Conservation (phyloP, 1,140 invertebrate species). For the Pteromalus puparum region DNA sequence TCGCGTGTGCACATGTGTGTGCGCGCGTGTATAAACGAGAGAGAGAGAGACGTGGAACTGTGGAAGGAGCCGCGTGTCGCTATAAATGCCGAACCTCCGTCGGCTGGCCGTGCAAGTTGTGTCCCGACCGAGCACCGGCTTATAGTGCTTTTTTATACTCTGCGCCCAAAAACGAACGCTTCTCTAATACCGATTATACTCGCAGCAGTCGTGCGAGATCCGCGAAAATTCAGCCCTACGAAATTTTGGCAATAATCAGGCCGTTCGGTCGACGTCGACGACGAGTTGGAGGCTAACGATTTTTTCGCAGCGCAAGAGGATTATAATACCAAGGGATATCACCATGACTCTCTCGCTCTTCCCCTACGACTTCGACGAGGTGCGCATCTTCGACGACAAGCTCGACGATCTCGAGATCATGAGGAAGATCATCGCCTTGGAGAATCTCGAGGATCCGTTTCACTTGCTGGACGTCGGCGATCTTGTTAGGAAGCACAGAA, state of each 20-base stretch:
- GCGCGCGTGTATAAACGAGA: too few species aligned
- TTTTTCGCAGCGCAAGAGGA: background rate
- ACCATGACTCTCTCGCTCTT: conserved; percentile 43
- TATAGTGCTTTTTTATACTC: conserved; percentile 9
- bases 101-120: conserved; percentile 11
- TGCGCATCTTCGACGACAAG: conserved; percentile 65
- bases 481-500: conserved; percentile 78
- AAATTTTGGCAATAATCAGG: background rate
- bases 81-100: conserved; percentile 33
- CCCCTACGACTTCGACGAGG: conserved; percentile 51
- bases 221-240: background rate
- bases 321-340: background rate
- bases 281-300: background rate
- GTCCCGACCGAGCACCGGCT: background rate
- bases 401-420: conserved; percentile 63
- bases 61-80: background rate
- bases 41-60: background rate
- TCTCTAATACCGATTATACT: too few species aligned
- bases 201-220: too few species aligned
- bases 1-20: background rate
- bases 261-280: conserved; percentile 10
- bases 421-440: conserved; percentile 61
- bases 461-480: conserved; percentile 81
- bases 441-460: conserved; percentile 80
- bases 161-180: background rate